phyloP scores from a whole-genome alignment of 2,888 invertebrate genomes.

The Drosophila falleni region DNA sequence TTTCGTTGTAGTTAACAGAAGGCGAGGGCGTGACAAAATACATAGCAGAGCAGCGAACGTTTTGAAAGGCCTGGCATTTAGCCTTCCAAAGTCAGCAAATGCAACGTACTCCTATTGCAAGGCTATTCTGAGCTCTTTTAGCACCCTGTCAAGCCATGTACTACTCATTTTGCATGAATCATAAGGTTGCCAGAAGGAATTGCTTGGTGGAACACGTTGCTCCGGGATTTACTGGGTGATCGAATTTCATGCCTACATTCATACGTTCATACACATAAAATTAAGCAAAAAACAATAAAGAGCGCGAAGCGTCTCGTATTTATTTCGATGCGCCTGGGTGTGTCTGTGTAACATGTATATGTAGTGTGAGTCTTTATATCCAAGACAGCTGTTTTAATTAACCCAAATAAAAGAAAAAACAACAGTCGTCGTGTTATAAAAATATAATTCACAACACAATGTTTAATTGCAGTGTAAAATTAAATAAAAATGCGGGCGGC shows the following conservation, averaged over 20 bases:
- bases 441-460: constrained; percentile 21
- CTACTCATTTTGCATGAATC: no score
- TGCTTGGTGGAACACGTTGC: no score
- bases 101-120: no score
- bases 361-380: constrained; percentile 45
- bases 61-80: no score
- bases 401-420: constrained; percentile 64
- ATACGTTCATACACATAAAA: constrained; percentile 19
- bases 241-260: constrained; percentile 67
- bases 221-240: no score
- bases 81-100: no score
- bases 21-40: no score
- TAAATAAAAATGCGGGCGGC: constrained; percentile 33
- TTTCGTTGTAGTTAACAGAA: no score
- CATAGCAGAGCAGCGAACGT: no score
- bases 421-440: constrained; percentile 28
- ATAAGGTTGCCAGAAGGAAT: no score
- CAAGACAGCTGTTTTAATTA: constrained; percentile 78
- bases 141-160: no score
- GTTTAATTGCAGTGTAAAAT: constrained; percentile 34
- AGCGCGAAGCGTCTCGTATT: constrained; percentile 34
- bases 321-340: constrained; percentile 41
- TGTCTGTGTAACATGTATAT: not conserved
- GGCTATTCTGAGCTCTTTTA: no score
- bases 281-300: constrained; percentile 46